Evolutionary conservation across 1,140 invertebrate species (phyloP).

Genomic region (Dicyema japonicum): DNA sequence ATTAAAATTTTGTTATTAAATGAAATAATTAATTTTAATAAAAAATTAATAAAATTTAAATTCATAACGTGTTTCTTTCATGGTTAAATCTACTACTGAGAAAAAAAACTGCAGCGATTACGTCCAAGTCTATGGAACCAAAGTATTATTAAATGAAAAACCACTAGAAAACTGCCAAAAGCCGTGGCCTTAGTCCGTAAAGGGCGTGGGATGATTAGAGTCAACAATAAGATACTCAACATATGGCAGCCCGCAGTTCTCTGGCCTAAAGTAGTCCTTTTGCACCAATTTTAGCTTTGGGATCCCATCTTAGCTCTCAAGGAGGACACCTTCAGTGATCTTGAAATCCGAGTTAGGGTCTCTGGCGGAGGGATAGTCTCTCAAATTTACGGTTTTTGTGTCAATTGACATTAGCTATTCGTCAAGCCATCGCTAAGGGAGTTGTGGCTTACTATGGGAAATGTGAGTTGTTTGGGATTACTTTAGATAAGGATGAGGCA

Average conservation of each 20-base stretch:
- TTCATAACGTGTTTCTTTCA: no score
- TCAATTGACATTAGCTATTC: no score
- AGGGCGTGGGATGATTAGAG: slow-evolving; percentile 55
- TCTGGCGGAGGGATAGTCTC: slow-evolving; percentile 91
- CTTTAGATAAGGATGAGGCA: no score
- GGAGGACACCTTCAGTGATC: slow-evolving; percentile 59
- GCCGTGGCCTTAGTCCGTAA: slow-evolving; percentile 89
- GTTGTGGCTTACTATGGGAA: slow-evolving; percentile 95
- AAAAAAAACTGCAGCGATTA: no score
- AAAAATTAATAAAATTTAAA: no score
- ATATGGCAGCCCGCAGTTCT: slow-evolving; percentile 66
- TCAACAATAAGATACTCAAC: slow-evolving; percentile 78
- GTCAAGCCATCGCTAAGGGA: slow-evolving; percentile 86
- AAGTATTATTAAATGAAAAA: no score
- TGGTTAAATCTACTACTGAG: no score
- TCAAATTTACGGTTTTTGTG: slow-evolving; percentile 78
- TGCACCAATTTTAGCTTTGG: no score
- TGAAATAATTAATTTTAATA: no score
- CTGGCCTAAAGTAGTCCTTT: slow-evolving; percentile 54
- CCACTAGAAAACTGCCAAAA: slow-evolving; percentile 94
- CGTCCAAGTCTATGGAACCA: no score
- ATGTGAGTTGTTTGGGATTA: no score
- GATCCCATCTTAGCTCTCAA: slow-evolving; percentile 79
- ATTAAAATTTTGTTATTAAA: no score
- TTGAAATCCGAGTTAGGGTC: slow-evolving; percentile 80